Percentiles rank a stretch among this genome's conserved stretches.
Conservation (phyloP, 92 coral and sea anemone species). For the Paramuricea clavata region DNA sequence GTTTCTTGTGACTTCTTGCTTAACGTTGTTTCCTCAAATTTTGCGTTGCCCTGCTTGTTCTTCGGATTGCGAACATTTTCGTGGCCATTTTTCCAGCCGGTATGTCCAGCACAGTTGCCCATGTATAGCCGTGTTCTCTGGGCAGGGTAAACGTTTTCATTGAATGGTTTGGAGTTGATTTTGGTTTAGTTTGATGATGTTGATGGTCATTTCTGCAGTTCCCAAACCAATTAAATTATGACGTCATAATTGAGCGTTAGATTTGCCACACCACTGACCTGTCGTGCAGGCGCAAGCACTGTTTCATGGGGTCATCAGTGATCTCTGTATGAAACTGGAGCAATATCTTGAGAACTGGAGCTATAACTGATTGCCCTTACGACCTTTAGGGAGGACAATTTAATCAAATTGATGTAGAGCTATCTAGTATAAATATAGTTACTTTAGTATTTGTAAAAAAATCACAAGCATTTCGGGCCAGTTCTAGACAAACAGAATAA, state of each 20-base stretch:
- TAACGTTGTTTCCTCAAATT: neutral
- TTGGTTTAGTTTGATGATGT: neutral
- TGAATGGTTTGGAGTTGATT: neutral
- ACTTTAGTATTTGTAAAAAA: too few relatives aligned
- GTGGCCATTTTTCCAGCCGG: neutral
- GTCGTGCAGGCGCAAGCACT: neutral
- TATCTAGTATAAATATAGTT: too few relatives aligned
- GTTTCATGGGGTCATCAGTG: too few relatives aligned
- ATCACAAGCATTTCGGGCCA: too few relatives aligned
- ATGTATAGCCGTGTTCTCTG: neutral
- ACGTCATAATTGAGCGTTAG: neutral
- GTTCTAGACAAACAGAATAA: neutral
- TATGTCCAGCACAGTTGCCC: neutral
- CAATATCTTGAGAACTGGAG: neutral
- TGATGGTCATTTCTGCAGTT: neutral
- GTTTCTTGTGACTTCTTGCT: neutral
- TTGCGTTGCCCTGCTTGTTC: neutral
- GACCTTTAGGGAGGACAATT: neutral
- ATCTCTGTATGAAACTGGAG: neutral
- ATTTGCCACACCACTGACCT: neutral
- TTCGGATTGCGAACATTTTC: neutral
- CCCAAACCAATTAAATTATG: neutral
- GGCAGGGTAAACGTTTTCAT: neutral
- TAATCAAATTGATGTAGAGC: too few relatives aligned
- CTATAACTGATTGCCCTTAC: too few relatives aligned